Percentiles rank a stretch among this genome's conserved stretches.
phyloP scores from a whole-genome alignment of 1,140 invertebrate species.

The Homarus americanus region DNA sequence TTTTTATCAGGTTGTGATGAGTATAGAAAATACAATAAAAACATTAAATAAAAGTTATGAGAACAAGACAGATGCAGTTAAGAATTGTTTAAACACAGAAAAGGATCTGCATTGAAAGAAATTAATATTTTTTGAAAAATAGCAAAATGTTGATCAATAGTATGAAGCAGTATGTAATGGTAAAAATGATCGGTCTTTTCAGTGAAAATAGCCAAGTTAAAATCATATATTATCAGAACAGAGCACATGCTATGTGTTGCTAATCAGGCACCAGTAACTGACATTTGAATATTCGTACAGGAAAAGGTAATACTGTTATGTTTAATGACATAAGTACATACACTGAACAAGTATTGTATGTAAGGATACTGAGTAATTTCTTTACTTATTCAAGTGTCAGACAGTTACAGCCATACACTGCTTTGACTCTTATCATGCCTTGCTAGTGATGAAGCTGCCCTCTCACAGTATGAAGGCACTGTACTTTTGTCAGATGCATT shows the following conservation, averaged over 20 bases:
- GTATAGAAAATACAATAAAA: neutral
- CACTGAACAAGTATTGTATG: too few species aligned
- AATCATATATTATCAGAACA: constrained; percentile 8
- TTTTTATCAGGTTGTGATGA: neutral
- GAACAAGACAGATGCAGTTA: neutral
- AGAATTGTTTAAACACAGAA: neutral
- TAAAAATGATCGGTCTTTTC: neutral
- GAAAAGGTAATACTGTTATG: neutral
- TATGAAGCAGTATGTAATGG: neutral
- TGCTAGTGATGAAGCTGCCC: too few species aligned
- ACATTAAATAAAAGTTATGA: neutral
- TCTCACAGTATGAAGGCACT: neutral
- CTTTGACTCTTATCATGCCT: neutral
- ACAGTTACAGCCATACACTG: neutral
- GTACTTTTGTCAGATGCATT: too few species aligned
- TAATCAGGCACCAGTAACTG: constrained; percentile 1
- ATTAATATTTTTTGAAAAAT: neutral
- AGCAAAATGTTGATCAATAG: neutral
- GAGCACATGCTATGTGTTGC: constrained; percentile 8
- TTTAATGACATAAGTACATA: too few species aligned
- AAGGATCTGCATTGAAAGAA: constrained; percentile 14
- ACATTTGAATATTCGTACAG: neutral
- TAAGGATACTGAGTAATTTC: too few species aligned
- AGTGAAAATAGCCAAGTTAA: constrained; percentile 3
- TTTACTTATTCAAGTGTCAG: neutral